Evolutionary conservation across 2,888 invertebrate species (phyloP), one percentile per base, ranked within the genome.

Genomic region (Dynastes maya): DNA sequence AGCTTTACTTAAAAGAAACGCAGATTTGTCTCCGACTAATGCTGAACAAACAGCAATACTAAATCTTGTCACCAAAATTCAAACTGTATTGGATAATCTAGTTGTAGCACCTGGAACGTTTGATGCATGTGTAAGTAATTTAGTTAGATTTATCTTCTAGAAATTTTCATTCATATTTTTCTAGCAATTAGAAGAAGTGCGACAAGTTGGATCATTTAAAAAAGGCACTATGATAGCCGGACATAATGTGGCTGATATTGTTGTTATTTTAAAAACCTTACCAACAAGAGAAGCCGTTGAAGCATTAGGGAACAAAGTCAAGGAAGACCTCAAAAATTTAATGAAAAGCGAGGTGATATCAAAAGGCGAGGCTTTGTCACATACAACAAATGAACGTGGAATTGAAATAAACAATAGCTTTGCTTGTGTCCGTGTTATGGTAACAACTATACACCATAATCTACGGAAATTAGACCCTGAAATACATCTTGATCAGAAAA

Each of bases 141-240:
- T 13, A 2, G 6, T 29, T 51, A 22, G n/a, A 13, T 9, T n/a
- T 1, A 13, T 37, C 3, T 32, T 58, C 11, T 2, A 32, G n/a
- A 55, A 58, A 13, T 13, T 22, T 2, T 11, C 22, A 61, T 22
- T 80, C 77, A 11, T 74, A 82, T 83, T 82, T 87, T 55, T 88
- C 16, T 83, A 96, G 95, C 95, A 96, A 93, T 90, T 97, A 70
- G 97, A 97, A 86, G 98, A 98, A 89, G 97, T 98, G 0, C 92
- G 98, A 0, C 98, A 98, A 89, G 98, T 99, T 6, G 99, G 99
- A 0, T 97, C 98, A 0, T 98, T 97, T 89, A 99, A 99, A 89
- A 98, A 99, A 86, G 98, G 98, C 1, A 99, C 99, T 0, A 98
- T 99, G 95, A 93, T 98, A 87, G 94, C 96, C 0, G 97, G 98